Conservation (phyloP, 2,113 vertebrate genomes). For the Capreolus pygargus region DNA sequence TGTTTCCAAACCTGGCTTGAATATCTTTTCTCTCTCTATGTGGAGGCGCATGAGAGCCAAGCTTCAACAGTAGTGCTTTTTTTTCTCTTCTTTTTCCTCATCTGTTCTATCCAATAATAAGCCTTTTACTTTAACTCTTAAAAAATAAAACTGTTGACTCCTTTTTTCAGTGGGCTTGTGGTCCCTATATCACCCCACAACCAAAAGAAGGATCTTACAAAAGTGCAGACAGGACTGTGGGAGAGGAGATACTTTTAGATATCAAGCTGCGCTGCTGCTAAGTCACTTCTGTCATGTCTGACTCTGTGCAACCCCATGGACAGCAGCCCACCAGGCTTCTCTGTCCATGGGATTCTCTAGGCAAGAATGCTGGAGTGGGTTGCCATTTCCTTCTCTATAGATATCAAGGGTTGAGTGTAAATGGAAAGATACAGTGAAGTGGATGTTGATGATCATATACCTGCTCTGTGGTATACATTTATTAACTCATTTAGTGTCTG, state of each 20-base stretch:
- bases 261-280: neutral
- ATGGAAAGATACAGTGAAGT: neutral
- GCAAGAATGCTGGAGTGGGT: too few species aligned
- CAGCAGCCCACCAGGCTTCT: too few species aligned
- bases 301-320: too few species aligned
- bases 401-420: neutral
- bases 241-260: neutral
- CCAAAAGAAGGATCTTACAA: neutral
- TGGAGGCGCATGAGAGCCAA: neutral
- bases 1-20: neutral
- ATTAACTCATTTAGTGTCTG: neutral
- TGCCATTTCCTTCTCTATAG: neutral
- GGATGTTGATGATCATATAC: rapidly evolving
- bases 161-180: neutral
- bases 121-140: neutral
- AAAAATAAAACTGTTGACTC: neutral
- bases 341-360: too few species aligned
- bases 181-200: neutral
- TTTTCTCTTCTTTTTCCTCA: neutral
- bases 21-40: neutral
- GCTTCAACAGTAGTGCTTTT: neutral
- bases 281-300: too few species aligned
- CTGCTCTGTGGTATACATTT: neutral
- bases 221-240: neutral
- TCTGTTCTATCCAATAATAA: neutral